phyloP scores from a whole-genome alignment of 2,797 vertebrate genomes.

The Syngnathus rostellatus region DNA sequence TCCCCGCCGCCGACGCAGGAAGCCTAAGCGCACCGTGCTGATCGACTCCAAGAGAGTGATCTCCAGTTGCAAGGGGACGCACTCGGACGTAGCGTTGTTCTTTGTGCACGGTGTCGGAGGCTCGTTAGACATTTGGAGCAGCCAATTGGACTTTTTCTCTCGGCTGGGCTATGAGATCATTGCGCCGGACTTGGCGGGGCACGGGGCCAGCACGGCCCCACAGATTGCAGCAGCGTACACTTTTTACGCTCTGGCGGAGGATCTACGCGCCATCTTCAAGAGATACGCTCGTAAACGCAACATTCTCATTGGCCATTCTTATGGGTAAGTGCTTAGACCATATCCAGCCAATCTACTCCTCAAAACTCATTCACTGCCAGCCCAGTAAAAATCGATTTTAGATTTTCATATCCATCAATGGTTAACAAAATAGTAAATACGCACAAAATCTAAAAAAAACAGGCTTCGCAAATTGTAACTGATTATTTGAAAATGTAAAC shows the following conservation, averaged over 20 bases:
- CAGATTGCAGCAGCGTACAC: conserved; percentile 91
- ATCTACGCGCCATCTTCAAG: conserved; percentile 88
- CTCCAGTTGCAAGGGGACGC: conserved; percentile 87
- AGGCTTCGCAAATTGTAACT: too few species aligned
- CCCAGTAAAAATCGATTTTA: too few species aligned
- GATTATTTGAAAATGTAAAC: too few species aligned
- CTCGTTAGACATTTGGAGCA: conserved; percentile 93
- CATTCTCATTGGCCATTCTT: conserved; percentile 91
- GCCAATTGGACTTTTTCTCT: conserved; percentile 92
- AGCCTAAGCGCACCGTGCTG: conserved; percentile 81
- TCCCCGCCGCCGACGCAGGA: conserved; percentile 71
- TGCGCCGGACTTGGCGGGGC: conserved; percentile 86
- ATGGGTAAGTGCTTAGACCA: conserved; percentile 72
- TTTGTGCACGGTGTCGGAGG: conserved; percentile 94
- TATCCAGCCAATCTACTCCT: too few species aligned
- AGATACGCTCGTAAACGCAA: conserved; percentile 89
- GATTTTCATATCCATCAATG: too few species aligned
- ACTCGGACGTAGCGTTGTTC: conserved; percentile 87
- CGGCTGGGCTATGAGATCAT: conserved; percentile 91
- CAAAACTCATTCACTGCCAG: too few species aligned
- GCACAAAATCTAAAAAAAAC: too few species aligned
- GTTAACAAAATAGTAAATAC: too few species aligned
- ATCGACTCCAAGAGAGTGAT: conserved; percentile 85
- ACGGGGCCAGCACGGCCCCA: conserved; percentile 84
- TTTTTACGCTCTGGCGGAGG: conserved; percentile 91